phyloP scores from a whole-genome alignment of 2,113 vertebrate species.

The Pungitius pungitius region DNA sequence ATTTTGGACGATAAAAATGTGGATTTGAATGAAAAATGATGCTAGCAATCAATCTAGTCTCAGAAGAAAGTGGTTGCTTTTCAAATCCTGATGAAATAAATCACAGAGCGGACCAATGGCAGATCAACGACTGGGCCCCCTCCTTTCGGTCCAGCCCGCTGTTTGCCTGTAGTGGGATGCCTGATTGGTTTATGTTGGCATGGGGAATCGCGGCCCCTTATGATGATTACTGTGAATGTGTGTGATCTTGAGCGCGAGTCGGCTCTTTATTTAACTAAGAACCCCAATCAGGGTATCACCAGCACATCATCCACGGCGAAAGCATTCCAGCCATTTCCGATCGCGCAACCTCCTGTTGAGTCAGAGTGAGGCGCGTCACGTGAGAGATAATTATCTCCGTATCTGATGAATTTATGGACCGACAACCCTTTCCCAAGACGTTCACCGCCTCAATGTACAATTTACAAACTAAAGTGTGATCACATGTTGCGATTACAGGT shows the following conservation, averaged over 20 bases:
- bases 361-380: neutral
- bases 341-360: conserved; percentile 6
- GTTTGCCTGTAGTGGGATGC: conserved; percentile 13
- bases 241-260: conserved; percentile 33
- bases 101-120: neutral
- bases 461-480: neutral
- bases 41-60: neutral
- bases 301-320: conserved; percentile 6
- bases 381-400: neutral
- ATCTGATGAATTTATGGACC: neutral
- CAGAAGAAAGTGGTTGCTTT: neutral
- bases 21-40: neutral
- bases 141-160: neutral
- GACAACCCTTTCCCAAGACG: neutral
- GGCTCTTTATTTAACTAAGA: conserved; percentile 16
- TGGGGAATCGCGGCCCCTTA: neutral
- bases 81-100: neutral
- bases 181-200: conserved; percentile 60
- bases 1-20: neutral
- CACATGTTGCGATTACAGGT: neutral
- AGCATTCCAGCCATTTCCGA: conserved; percentile 35
- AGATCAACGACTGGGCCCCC: neutral
- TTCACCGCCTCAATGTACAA: neutral
- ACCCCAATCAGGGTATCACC: conserved; percentile 29
- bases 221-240: conserved; percentile 32